These are phyloP conservation scores for Cryptosula pallasiana DNA, from an alignment of 2,888 invertebrate species.

Conservation along the genomic window DNA sequence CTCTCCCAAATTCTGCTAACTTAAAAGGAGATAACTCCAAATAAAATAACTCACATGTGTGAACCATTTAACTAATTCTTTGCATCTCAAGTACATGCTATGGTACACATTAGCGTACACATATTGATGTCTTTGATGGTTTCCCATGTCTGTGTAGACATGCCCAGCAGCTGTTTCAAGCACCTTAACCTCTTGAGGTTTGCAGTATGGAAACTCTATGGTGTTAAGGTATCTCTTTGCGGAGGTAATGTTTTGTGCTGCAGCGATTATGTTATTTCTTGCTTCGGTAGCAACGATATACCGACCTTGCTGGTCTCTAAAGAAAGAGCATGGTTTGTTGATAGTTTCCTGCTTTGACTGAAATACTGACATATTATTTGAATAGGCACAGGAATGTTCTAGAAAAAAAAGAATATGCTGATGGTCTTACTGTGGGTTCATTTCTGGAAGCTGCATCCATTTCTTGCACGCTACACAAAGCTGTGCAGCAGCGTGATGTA, in stretches of 20 bases:
- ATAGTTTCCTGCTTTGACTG: too few relatives aligned
- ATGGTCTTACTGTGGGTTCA: conserved; percentile 45
- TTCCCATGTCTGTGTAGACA: conserved; percentile 57
- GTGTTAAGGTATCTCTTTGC: conserved; percentile 56
- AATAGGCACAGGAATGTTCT: too few relatives aligned
- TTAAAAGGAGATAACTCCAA: too few relatives aligned
- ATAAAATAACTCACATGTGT: conserved; percentile 55
- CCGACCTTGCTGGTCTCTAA: not conserved
- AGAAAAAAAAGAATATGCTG: too few relatives aligned
- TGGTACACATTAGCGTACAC: conserved; percentile 53
- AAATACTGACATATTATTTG: too few relatives aligned
- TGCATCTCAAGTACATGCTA: conserved; percentile 53
- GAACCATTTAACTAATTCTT: conserved; percentile 58
- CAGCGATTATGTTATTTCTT: conserved; percentile 58
- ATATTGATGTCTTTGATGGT: conserved; percentile 50
- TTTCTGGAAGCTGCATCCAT: conserved; percentile 54
- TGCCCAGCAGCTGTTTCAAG: conserved; percentile 55
- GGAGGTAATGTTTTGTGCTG: conserved; percentile 57
- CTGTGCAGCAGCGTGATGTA: conserved; percentile 57
- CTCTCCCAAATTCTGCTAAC: too few relatives aligned
- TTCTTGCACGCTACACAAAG: conserved; percentile 54
- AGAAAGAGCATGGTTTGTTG: not conserved
- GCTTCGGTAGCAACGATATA: conserved; percentile 55
- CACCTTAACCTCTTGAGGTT: conserved; percentile 54
- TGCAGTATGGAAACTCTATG: conserved; percentile 58